Percentiles rank a stretch among this genome's conserved stretches.
phyloP scores from a whole-genome alignment of 2,113 vertebrate species.

The Tragulus kanchil region DNA sequence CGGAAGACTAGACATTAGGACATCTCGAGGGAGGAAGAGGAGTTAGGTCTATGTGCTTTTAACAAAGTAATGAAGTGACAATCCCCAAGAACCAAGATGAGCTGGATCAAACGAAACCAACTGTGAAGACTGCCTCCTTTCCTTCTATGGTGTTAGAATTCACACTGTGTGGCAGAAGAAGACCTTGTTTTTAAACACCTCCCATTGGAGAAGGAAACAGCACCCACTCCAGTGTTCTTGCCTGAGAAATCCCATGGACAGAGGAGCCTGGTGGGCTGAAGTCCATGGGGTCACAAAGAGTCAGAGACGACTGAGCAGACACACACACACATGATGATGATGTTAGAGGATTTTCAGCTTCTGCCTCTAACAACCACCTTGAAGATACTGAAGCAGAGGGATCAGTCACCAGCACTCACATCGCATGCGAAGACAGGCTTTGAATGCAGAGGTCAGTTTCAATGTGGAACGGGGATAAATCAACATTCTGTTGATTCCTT shows the following conservation, averaged over 20 bases:
- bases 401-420: not conserved
- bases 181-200: not conserved
- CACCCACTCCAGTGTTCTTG: not conserved
- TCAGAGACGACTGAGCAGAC: fast-evolving
- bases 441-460: not conserved
- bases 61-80: not conserved
- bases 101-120: not conserved
- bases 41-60: not conserved
- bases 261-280: not conserved
- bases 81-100: not conserved
- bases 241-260: not conserved
- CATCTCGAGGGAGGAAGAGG: not conserved
- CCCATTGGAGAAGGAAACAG: not conserved
- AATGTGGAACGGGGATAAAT: not conserved
- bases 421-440: not conserved
- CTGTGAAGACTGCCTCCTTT: not conserved
- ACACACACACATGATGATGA: fast-evolving
- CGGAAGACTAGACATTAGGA: not conserved
- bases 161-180: not conserved
- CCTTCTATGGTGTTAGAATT: not conserved
- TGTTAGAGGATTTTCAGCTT: no score
- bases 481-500: not conserved
- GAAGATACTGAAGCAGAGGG: not conserved
- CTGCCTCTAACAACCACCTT: not conserved
- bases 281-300: not conserved